A percentile compares a stretch with the other conserved stretches of the same genome.
Evolutionary conservation across 2,113 vertebrate genomes (phyloP).

Genomic region (Pseudorasbora parva): DNA sequence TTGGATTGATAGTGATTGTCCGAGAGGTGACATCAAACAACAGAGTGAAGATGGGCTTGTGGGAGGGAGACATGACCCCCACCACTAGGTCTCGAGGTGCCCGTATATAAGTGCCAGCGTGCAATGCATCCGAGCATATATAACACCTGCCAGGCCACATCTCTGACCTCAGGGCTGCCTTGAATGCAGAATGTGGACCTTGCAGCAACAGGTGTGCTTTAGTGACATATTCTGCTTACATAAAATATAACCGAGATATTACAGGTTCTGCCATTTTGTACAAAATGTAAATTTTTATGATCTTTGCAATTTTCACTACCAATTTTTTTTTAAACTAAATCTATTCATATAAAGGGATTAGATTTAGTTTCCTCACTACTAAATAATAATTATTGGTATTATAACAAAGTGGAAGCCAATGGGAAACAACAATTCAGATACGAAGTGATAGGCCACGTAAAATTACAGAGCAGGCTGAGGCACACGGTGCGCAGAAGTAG

Average conservation of each 20-base stretch:
- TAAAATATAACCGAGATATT: not conserved
- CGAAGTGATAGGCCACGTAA: too few relatives aligned
- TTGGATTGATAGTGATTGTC: not conserved
- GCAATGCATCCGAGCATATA: not conserved
- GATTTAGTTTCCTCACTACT: too few relatives aligned
- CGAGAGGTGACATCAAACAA: not conserved
- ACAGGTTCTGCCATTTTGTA: not conserved
- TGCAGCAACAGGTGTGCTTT: not conserved
- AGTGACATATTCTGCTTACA: not conserved
- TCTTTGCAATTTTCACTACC: not conserved
- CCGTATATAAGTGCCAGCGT: not conserved
- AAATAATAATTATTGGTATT: too few relatives aligned
- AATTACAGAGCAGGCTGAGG: too few relatives aligned
- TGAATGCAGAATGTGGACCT: not conserved
- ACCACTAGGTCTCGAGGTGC: not conserved
- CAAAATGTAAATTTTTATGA: too few relatives aligned
- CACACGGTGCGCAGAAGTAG: too few relatives aligned
- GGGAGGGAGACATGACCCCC: not conserved
- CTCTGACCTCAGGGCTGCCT: not conserved
- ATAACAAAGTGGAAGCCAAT: too few relatives aligned
- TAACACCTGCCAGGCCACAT: conserved; percentile 2
- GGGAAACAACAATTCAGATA: too few relatives aligned
- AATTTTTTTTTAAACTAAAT: too few relatives aligned
- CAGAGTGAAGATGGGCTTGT: not conserved
- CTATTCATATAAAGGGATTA: too few relatives aligned